Conservation (phyloP, 2,888 invertebrate species). For the Chaitophorus viminalis region DNA sequence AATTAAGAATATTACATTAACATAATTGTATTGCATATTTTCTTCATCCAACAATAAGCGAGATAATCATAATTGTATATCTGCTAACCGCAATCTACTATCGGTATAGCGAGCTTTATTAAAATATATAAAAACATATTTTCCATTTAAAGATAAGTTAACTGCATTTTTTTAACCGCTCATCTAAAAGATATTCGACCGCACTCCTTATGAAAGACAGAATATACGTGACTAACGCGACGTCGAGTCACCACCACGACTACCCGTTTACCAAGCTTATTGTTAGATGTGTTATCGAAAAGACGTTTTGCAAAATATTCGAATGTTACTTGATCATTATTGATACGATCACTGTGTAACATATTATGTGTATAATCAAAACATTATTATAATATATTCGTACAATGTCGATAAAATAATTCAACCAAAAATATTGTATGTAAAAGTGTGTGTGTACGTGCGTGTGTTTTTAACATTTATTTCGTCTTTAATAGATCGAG, state of each 20-base stretch:
- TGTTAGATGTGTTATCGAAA: neutral
- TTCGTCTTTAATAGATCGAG: too few species aligned
- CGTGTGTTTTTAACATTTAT: too few species aligned
- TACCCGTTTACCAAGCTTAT: neutral
- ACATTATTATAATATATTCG: too few species aligned
- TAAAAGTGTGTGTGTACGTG: too few species aligned
- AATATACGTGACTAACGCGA: neutral
- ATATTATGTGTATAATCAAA: too few species aligned
- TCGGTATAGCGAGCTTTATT: neutral
- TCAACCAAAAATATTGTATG: too few species aligned
- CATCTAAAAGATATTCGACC: neutral
- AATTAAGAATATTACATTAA: too few species aligned
- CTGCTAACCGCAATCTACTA: neutral
- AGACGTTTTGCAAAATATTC: neutral
- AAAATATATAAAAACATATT: neutral
- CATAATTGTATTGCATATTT: too few species aligned
- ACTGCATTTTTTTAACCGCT: too few species aligned
- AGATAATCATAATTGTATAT: too few species aligned
- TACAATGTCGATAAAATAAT: too few species aligned
- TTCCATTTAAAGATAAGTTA: neutral
- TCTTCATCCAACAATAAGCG: too few species aligned
- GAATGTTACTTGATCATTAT: neutral
- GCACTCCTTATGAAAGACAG: neutral
- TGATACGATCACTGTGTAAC: neutral
- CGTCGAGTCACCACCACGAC: neutral